Evolutionary conservation across 2,797 vertebrate genomes (phyloP), one percentile per base, ranked within the genome.

Genomic region (Smutsia temminckii): DNA sequence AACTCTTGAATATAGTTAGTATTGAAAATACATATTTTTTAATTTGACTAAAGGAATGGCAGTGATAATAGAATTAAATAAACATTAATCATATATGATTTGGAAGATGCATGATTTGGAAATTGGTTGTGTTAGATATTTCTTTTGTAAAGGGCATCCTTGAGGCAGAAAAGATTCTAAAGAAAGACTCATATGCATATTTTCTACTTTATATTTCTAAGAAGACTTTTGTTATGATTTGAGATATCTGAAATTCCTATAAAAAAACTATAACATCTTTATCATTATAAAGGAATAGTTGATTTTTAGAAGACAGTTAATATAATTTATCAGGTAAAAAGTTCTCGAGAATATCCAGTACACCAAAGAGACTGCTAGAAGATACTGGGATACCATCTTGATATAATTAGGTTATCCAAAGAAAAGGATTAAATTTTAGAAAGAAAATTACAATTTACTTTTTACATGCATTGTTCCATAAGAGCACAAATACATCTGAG

Each of bases 401-500:
- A 71, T 85, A 68, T 64, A 81, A 87, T 78, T 91, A 91, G 40
- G 34, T 94, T 96, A 96, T 75, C 68, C 64, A 92, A 85, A 83
- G 37, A 92, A 97, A 94, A 97, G 95, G 21, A 96, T 97, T 96
- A 96, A 64, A 92, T 93, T 98, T 95, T 81, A 93, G 72, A 91
- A 94, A 80, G 95, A 93, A 42, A 89, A 86, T 59, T 7, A 6
- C 77, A 96, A 95, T 95, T 97, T 81, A 66, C 1, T 93, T 97
- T 97, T 85, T 75, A 85, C 79, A 95, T 86, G 51, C 85, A 96
- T 98, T 97, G 49, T 97, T 94, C 90, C 96, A 92, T 94, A 97
- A 98, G 97, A 95, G 81, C 95, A 97, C 94, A 95, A 94, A 97
- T 97, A 95, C 96, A 72, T 97, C 96, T 97, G 98, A 98, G 96